A percentile compares a stretch with the other conserved stretches of the same genome.
Conservation (phyloP, 2,113 vertebrate genomes). For the Xiphophorus maculatus region DNA sequence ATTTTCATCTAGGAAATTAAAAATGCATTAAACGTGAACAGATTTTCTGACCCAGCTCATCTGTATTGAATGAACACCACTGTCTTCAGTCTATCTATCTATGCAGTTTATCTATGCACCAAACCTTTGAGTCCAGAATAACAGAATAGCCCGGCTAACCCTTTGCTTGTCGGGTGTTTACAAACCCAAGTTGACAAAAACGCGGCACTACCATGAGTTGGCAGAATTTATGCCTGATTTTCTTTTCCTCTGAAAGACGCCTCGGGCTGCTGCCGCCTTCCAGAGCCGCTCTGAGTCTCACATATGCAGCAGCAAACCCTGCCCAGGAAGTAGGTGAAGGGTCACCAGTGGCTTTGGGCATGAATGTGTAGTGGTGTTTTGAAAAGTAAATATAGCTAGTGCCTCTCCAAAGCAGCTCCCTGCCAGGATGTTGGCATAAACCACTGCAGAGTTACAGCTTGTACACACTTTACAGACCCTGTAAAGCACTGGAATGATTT, state of each 20-base stretch:
- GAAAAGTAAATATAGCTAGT: conserved; percentile 73
- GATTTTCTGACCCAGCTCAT: background rate
- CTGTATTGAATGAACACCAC: background rate
- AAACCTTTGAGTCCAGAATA: conserved; percentile 17
- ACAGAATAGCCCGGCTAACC: background rate
- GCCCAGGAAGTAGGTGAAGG: conserved; percentile 75
- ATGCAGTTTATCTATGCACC: background rate
- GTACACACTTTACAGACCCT: background rate
- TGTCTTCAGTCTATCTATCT: background rate
- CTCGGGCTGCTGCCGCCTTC: conserved; percentile 19
- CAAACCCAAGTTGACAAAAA: background rate
- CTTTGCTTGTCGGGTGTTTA: background rate
- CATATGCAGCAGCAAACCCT: conserved; percentile 33
- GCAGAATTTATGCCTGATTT: background rate
- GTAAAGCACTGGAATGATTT: background rate
- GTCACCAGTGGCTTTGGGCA: conserved; percentile 59
- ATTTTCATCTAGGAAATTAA: conserved; percentile 1
- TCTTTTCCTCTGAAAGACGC: conserved; percentile 13
- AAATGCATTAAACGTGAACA: background rate
- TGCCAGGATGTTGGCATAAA: conserved; percentile 4
- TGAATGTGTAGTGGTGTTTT: conserved; percentile 66
- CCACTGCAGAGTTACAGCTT: background rate
- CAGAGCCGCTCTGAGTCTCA: conserved; percentile 8
- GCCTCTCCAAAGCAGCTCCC: conserved; percentile 29
- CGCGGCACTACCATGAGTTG: background rate